Base-by-base conservation (phyloP, 2,888 invertebrate genomes). In the Leistus spinibarbis region DNA sequence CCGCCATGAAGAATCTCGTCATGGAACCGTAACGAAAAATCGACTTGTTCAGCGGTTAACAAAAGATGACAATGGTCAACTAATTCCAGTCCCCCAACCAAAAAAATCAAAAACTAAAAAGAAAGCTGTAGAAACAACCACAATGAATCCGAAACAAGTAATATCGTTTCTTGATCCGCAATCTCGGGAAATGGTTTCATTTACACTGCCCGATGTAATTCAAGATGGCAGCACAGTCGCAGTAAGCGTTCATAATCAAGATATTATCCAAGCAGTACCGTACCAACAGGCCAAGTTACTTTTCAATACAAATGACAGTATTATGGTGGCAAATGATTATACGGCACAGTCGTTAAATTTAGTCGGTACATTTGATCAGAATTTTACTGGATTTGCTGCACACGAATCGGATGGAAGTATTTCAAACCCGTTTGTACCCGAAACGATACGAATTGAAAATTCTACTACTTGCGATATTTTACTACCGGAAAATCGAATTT, bases 1-100 rank as follows among this genome's bases (percentile, higher is more conserved):
- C 64, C 79, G 85, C 67, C 84, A 85, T 70, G 81, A 83, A 80
- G 81, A 83, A 77, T 80, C 81, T 9, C 82, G 82, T 65, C 85
- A 85, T 73, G 81, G 81, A 76, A 80, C 83, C 23, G 80, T 79
- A 24, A 68, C 79, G 62, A 82, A 81, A 71, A 81, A 80, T 68
- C 80, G 81, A 71, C 81, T 79, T 80, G 83, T 84, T 19, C 81
- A 77, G 22, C 75, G 76, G 69, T 77, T 83, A 19, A 81, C 81
- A 80, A 82, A 81, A 79, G 82, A 81, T 2, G 81, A 81, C 76
- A 81, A 81, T 71, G 83, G 82, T 24, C 78, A 79, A 9, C 77
- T 83, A 54, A 79, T 82, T 69, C 83, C 83, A 17, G 76, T 83
- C 20, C 81, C 81, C 54, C 80, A 82, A 67, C 53, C 68, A 54